Evolutionary conservation across 2,113 vertebrate species (phyloP).

Genomic region (Embiotoca jacksoni): DNA sequence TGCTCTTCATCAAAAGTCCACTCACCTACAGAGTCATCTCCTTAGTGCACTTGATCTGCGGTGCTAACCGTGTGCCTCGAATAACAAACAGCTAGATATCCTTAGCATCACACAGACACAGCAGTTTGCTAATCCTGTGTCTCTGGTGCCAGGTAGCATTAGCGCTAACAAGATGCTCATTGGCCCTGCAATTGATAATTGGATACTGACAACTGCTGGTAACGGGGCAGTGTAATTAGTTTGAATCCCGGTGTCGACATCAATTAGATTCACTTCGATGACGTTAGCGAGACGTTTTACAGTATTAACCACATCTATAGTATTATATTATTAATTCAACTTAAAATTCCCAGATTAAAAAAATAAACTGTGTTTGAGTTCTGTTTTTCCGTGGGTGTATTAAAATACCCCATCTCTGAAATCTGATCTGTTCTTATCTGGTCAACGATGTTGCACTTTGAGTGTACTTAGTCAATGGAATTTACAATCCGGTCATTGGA

Average conservation of each 20-base stretch:
- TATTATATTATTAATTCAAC: slow-evolving; percentile 30
- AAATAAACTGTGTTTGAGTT: not conserved
- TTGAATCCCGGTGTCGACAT: slow-evolving; percentile 46
- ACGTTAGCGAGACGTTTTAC: slow-evolving; percentile 30
- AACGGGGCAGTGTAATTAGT: slow-evolving; percentile 54
- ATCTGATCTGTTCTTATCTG: slow-evolving; percentile 42
- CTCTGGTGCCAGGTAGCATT: slow-evolving; percentile 69
- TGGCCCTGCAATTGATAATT: slow-evolving; percentile 70
- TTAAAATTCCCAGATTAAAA: too few species aligned
- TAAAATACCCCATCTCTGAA: slow-evolving; percentile 43
- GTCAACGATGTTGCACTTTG: slow-evolving; percentile 46
- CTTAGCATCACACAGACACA: slow-evolving; percentile 49
- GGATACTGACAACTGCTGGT: slow-evolving; percentile 51
- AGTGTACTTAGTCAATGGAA: slow-evolving; percentile 10
- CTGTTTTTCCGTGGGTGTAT: slow-evolving; percentile 26
- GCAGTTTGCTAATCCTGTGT: slow-evolving; percentile 50
- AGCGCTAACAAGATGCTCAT: slow-evolving; percentile 69
- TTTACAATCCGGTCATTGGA: too few species aligned
- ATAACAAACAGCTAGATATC: slow-evolving; percentile 63
- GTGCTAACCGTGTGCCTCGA: slow-evolving; percentile 30
- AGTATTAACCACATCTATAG: slow-evolving; percentile 36
- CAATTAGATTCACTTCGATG: slow-evolving; percentile 50
- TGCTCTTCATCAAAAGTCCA: slow-evolving; percentile 52
- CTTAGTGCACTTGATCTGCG: slow-evolving; percentile 45
- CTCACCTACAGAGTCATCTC: slow-evolving; percentile 54